Evolutionary conservation across 2,113 vertebrate genomes (phyloP).

Genomic region (Syngnathoides biaculeatus): DNA sequence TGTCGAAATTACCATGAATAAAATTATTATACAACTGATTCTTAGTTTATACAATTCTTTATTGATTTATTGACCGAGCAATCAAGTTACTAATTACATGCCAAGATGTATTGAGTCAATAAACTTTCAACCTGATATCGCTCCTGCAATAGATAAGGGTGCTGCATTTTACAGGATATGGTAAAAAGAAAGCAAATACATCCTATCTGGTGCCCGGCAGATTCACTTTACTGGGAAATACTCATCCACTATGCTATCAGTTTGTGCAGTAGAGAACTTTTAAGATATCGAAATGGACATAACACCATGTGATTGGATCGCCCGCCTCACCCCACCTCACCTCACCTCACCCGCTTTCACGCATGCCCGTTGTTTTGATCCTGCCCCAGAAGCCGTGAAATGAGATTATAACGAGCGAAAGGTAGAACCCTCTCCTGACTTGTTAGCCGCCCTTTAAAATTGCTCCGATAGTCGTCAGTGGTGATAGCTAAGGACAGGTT

Average conservation of each 20-base stretch:
- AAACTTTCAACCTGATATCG: conserved; percentile 21
- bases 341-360: conserved; percentile 12
- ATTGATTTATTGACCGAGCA: conserved; percentile 55
- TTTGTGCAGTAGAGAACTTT: neutral
- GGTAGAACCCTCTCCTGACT: conserved; percentile 33
- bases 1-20: conserved; percentile 33
- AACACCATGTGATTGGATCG: conserved; percentile 35
- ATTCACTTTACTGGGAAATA: neutral
- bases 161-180: conserved; percentile 22
- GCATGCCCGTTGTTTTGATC: conserved; percentile 40
- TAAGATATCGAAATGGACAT: conserved; percentile 3
- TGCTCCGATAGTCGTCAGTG: conserved; percentile 4
- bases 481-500: conserved; percentile 36
- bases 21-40: conserved; percentile 5
- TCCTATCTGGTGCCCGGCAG: neutral
- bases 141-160: conserved; percentile 21
- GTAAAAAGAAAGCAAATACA: neutral
- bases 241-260: neutral
- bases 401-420: conserved; percentile 68
- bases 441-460: conserved; percentile 37
- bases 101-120: conserved; percentile 42
- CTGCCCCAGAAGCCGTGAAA: conserved; percentile 50
- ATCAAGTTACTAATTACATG: conserved; percentile 46
- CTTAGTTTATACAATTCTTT: conserved; percentile 24
- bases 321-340: conserved; percentile 5